These are phyloP conservation scores for Eupsittula cactorum DNA, from an alignment of 2,113 vertebrate genomes.

Conservation along the genomic window DNA sequence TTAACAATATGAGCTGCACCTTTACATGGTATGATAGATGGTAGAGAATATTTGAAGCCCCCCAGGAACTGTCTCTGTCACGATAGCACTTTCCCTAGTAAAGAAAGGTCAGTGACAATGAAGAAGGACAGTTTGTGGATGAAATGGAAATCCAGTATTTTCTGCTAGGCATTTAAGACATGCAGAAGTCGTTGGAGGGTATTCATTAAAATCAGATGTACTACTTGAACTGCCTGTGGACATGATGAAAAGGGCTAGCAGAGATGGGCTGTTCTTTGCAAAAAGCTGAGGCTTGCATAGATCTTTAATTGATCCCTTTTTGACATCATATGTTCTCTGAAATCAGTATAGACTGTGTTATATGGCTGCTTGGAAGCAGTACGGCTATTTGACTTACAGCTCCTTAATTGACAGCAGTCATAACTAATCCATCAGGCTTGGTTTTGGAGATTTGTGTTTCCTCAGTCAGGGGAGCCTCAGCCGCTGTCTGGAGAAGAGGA, in stretches of 20 bases:
- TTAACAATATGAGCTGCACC: background rate
- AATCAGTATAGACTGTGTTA: background rate
- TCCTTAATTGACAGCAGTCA: background rate
- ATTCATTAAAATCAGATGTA: background rate
- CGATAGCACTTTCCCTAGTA: background rate
- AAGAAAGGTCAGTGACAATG: background rate
- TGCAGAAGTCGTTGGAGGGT: background rate
- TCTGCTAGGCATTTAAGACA: background rate
- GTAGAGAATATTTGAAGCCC: background rate
- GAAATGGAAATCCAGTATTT: background rate
- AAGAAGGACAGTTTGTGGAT: background rate
- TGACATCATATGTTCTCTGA: background rate
- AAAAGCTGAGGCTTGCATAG: background rate
- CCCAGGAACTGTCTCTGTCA: background rate
- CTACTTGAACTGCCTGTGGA: background rate
- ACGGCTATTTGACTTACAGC: background rate
- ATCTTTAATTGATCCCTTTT: background rate
- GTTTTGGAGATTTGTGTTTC: background rate
- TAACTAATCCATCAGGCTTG: background rate
- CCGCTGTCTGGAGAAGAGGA: background rate
- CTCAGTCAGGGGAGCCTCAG: background rate
- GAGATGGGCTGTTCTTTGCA: background rate
- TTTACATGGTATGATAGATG: background rate
- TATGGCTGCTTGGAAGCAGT: background rate
- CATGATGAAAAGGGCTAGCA: background rate